Evolutionary conservation across 2,113 vertebrate species (phyloP).

Genomic region (Antechinus stuartii): DNA sequence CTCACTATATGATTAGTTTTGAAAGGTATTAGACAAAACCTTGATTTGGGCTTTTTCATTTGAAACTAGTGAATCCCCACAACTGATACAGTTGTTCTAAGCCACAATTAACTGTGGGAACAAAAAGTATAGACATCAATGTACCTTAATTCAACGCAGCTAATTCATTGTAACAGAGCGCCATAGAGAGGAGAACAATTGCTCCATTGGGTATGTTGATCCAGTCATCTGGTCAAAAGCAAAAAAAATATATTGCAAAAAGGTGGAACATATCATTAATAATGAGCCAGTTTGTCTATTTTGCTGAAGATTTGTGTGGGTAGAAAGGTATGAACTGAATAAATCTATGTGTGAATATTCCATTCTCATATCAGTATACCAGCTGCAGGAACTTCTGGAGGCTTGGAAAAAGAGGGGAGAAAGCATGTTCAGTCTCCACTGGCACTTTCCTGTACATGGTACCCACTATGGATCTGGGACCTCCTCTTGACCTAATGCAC

Average conservation of each 20-base stretch:
- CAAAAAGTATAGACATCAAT: slow-evolving; percentile 25
- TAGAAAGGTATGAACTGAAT: not conserved
- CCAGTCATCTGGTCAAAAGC: not conserved
- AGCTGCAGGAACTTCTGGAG: not conserved
- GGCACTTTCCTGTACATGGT: too few species aligned
- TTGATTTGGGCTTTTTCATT: slow-evolving; percentile 34
- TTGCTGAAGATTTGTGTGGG: not conserved
- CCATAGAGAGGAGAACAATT: not conserved
- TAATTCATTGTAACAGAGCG: not conserved
- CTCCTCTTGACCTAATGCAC: not conserved
- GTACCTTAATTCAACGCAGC: slow-evolving; percentile 22
- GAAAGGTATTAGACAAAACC: slow-evolving; percentile 49
- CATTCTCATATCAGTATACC: not conserved
- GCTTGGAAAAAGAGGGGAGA: too few species aligned
- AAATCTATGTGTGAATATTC: not conserved
- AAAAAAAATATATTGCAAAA: not conserved
- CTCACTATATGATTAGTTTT: not conserved
- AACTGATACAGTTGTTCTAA: slow-evolving; percentile 51
- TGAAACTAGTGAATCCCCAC: slow-evolving; percentile 46
- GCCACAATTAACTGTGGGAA: slow-evolving; percentile 45
- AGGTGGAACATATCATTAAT: too few species aligned
- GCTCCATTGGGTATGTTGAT: not conserved
- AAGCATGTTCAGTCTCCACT: too few species aligned
- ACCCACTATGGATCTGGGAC: not conserved
- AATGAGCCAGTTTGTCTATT: not conserved